phyloP scores from a whole-genome alignment of 1,140 invertebrate genomes.

The Penaeus japonicus region DNA sequence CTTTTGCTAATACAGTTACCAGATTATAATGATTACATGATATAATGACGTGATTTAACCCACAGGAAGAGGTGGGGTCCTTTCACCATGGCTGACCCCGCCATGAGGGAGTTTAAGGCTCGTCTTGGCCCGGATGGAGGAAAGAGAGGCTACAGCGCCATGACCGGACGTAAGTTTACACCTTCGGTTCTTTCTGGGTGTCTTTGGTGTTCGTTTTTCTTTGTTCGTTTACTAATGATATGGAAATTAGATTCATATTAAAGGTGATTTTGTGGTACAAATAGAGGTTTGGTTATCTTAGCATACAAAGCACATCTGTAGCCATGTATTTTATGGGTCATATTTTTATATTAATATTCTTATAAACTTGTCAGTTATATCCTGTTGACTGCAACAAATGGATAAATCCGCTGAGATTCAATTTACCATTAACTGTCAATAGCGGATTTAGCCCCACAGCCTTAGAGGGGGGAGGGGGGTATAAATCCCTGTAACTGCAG shows the following conservation, averaged over 20 bases:
- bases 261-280: too few species aligned
- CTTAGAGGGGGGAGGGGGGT: too few species aligned
- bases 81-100: constrained; percentile 53
- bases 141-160: constrained; percentile 77
- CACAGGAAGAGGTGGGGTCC: constrained; percentile 50
- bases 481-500: too few species aligned
- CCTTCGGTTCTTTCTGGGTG: constrained; percentile 21
- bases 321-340: too few species aligned
- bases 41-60: not conserved
- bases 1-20: too few species aligned
- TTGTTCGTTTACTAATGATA: not conserved
- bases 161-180: constrained; percentile 70
- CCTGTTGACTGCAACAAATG: too few species aligned
- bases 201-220: not conserved
- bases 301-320: not conserved
- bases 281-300: not conserved
- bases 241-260: too few species aligned
- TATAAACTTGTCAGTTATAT: too few species aligned
- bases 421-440: too few species aligned
- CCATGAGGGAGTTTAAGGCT: constrained; percentile 56
- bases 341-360: too few species aligned
- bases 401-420: too few species aligned
- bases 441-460: too few species aligned
- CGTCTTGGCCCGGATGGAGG: constrained; percentile 83
- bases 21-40: not conserved